Evolutionary conservation across 2,113 vertebrate genomes (phyloP).

Genomic region (Podocnemis expansa): DNA sequence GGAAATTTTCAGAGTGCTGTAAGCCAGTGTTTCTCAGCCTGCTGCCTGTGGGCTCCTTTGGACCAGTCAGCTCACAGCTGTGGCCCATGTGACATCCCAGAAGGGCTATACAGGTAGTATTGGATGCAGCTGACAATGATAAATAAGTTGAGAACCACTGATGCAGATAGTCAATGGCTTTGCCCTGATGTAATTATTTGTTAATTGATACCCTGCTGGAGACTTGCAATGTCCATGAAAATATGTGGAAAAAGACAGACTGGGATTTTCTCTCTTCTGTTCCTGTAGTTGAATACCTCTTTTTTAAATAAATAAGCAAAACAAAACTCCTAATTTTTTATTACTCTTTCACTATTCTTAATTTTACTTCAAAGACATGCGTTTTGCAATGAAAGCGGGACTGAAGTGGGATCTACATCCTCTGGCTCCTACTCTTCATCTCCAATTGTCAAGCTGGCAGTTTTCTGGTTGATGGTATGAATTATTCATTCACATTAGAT

Average conservation of each 20-base stretch:
- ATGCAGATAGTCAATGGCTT: background rate
- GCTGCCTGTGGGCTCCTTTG: too few species aligned
- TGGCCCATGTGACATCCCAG: too few species aligned
- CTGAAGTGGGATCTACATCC: conserved; percentile 8
- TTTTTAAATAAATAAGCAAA: conserved; percentile 64
- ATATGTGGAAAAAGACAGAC: conserved; percentile 29
- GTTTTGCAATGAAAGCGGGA: conserved; percentile 51
- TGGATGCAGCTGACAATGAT: too few species aligned
- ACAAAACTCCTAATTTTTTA: conserved; percentile 39
- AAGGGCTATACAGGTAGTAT: too few species aligned
- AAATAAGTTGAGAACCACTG: too few species aligned
- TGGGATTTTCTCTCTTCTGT: background rate
- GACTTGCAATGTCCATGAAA: background rate
- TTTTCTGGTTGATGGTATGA: conserved; percentile 10
- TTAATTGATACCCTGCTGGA: background rate
- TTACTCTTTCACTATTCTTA: conserved; percentile 59
- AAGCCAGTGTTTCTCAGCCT: too few species aligned
- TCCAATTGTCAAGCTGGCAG: background rate
- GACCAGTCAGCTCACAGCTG: too few species aligned
- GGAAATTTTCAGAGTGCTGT: background rate
- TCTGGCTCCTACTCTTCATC: background rate
- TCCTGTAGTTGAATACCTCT: conserved; percentile 50
- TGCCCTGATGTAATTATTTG: background rate
- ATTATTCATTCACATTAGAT: background rate
- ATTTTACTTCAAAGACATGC: conserved; percentile 43